Conservation (phyloP, 2,888 invertebrate species). For the Adelognathus sp. region DNA sequence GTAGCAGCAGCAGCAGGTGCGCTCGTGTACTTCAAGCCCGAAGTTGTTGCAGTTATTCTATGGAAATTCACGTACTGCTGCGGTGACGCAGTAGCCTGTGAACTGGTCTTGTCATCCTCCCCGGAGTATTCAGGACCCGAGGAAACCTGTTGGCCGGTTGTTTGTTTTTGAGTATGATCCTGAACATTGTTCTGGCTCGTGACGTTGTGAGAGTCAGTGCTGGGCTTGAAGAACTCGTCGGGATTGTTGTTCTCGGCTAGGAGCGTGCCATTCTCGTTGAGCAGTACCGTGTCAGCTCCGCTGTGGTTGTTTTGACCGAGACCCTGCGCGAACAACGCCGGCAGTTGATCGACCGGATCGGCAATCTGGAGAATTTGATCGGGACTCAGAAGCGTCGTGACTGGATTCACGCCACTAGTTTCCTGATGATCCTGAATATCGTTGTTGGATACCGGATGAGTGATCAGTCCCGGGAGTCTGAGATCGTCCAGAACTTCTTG, state of each 20-base stretch:
- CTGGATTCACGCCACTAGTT: conserved; percentile 65
- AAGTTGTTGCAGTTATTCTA: conserved; percentile 35
- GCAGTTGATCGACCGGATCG: conserved; percentile 79
- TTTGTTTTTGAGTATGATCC: not conserved
- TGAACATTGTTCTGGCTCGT: not conserved
- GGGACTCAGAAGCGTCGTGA: conserved; percentile 75
- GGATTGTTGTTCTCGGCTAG: conserved; percentile 78
- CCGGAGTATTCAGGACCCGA: conserved; percentile 17
- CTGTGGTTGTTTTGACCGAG: conserved; percentile 71
- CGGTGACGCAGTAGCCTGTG: not conserved
- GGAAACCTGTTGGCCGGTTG: not conserved
- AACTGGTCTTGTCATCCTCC: not conserved
- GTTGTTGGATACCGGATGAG: conserved; percentile 72
- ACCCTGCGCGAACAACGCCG: conserved; percentile 77
- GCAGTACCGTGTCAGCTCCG: conserved; percentile 79
- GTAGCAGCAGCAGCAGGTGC: conserved; percentile 33
- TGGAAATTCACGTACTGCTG: conserved; percentile 37
- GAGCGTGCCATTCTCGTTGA: conserved; percentile 80
- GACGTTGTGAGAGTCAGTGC: not conserved
- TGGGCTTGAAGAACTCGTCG: conserved; percentile 78
- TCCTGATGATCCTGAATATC: conserved; percentile 68
- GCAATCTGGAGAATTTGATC: conserved; percentile 78
- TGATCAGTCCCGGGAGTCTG: conserved; percentile 71
- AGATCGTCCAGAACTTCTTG: conserved; percentile 75
- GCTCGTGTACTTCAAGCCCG: conserved; percentile 51